Evolutionary conservation across 1,140 invertebrate species (phyloP).

Genomic region (Cherax destructor): DNA sequence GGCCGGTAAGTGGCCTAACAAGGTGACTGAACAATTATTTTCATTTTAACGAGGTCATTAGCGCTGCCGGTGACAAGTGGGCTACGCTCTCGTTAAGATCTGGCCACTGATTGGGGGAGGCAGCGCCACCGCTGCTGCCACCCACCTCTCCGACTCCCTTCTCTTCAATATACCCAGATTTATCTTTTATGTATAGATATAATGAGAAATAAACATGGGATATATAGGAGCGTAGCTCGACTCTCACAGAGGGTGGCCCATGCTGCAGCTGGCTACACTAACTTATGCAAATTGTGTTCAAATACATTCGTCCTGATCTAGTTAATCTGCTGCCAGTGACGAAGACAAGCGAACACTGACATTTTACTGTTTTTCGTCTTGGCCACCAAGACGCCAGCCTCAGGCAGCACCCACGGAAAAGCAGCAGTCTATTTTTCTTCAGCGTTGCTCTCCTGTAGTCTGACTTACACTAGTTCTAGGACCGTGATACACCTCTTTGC

Average conservation of each 20-base stretch:
- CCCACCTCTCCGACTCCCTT: background rate
- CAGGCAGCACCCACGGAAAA: too few species aligned
- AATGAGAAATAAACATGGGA: conserved; percentile 62
- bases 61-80: conserved; percentile 65
- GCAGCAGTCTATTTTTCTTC: too few species aligned
- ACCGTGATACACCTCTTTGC: too few species aligned
- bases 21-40: conserved; percentile 70
- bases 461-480: too few species aligned
- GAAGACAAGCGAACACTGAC: background rate
- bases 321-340: conserved; percentile 36
- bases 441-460: too few species aligned
- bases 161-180: conserved; percentile 41
- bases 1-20: conserved; percentile 66
- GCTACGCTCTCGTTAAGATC: conserved; percentile 63
- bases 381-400: background rate
- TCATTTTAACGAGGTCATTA: conserved; percentile 70
- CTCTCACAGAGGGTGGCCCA: background rate
- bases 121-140: background rate
- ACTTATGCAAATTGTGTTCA: conserved; percentile 62
- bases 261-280: conserved; percentile 33
- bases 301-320: conserved; percentile 35
- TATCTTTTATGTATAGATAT: conserved; percentile 61
- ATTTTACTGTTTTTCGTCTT: background rate
- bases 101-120: conserved; percentile 63
- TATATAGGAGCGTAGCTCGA: conserved; percentile 44